Evolutionary conservation across 2,113 vertebrate genomes (phyloP).

Genomic region (Pyrgilauda ruficollis): DNA sequence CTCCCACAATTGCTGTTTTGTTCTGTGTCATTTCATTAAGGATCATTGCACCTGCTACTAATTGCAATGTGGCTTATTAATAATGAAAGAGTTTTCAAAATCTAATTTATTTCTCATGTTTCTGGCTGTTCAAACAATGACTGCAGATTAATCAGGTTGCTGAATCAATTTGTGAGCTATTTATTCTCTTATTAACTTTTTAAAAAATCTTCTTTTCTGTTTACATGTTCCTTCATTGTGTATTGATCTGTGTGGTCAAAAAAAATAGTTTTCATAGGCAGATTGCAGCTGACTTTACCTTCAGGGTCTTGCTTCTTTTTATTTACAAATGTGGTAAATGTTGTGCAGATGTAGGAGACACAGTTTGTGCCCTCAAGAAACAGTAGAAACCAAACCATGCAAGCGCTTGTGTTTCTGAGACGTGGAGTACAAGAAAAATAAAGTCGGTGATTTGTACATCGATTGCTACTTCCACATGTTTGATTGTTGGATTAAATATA

Average conservation of each 20-base stretch:
- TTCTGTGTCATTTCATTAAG: conserved; percentile 3
- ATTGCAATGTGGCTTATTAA: conserved; percentile 25
- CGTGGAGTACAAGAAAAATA: background rate
- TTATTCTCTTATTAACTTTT: conserved; percentile 22
- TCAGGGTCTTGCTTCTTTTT: background rate
- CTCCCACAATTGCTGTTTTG: background rate
- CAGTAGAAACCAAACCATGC: background rate
- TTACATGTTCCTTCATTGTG: background rate
- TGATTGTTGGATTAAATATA: background rate
- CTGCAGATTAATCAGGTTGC: background rate
- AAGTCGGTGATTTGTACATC: background rate
- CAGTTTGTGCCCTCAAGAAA: background rate
- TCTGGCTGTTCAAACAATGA: background rate
- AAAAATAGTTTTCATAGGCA: background rate
- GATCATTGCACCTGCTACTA: conserved; percentile 23
- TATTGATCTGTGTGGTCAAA: background rate
- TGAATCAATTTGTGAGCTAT: conserved; percentile 24
- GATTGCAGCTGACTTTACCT: conserved; percentile 22
- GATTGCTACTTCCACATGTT: background rate
- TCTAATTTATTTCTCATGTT: conserved; percentile 38
- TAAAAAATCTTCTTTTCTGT: background rate
- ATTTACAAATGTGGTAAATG: background rate
- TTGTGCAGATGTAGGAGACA: background rate
- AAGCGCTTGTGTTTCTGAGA: background rate
- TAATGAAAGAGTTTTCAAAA: conserved; percentile 39